Evolutionary conservation across 2,113 vertebrate genomes (phyloP).

Genomic region (Phrynosoma platyrhinos): DNA sequence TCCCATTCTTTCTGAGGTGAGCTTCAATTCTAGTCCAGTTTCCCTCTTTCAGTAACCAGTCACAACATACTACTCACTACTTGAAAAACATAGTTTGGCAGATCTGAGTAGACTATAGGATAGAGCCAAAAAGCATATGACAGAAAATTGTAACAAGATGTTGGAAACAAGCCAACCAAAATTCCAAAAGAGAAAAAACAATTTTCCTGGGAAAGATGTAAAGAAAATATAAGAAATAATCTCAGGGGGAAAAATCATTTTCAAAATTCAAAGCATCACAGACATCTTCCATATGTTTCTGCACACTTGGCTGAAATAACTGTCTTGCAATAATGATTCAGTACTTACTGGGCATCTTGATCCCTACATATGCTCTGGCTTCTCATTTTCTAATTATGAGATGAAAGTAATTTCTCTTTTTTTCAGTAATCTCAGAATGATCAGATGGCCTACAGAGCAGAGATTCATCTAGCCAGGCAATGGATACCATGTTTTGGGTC

Average conservation of each 20-base stretch:
- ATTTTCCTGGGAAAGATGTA: background rate
- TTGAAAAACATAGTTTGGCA: background rate
- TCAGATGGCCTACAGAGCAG: too few species aligned
- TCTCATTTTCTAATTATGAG: background rate
- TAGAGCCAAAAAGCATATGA: background rate
- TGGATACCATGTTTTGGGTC: too few species aligned
- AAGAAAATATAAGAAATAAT: background rate
- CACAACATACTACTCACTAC: background rate
- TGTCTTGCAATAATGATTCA: background rate
- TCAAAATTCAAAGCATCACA: background rate
- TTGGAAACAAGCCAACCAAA: background rate
- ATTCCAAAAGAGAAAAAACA: background rate
- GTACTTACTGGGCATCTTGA: background rate
- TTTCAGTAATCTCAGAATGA: too few species aligned
- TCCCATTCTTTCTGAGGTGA: background rate
- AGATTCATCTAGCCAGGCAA: too few species aligned
- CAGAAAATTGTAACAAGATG: background rate
- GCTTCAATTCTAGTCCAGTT: background rate
- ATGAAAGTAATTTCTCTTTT: too few species aligned
- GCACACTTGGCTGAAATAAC: background rate
- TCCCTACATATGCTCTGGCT: background rate
- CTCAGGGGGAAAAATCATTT: background rate
- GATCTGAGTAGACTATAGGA: background rate
- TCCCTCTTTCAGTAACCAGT: background rate
- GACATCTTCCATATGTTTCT: background rate